These are phyloP conservation scores for Protonibea diacanthus DNA, from an alignment of 2,797 vertebrate species.

Conservation along the genomic window DNA sequence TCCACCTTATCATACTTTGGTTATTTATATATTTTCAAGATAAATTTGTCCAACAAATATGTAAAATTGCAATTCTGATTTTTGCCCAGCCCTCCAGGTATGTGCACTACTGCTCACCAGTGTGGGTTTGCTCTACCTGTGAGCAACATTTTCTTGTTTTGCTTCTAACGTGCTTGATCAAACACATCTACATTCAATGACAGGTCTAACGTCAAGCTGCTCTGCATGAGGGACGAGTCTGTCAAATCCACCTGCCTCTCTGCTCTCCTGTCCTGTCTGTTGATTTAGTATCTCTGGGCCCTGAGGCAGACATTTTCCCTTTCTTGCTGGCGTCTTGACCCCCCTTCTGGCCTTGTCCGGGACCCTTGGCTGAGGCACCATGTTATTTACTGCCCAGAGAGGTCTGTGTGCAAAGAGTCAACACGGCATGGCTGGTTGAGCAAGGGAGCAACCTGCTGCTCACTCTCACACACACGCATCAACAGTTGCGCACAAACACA, in stretches of 20 bases:
- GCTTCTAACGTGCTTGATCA: slow-evolving; percentile 58
- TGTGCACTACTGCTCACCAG: neutral
- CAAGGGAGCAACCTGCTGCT: slow-evolving; percentile 75
- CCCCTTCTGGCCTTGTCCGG: slow-evolving; percentile 47
- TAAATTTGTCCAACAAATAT: slow-evolving; percentile 1
- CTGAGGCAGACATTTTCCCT: slow-evolving; percentile 67
- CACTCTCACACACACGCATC: slow-evolving; percentile 8
- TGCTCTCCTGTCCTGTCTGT: slow-evolving; percentile 28
- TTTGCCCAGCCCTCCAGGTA: neutral
- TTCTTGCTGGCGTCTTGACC: slow-evolving; percentile 68
- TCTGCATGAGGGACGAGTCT: slow-evolving; percentile 53
- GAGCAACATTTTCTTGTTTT: slow-evolving; percentile 41
- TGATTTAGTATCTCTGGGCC: slow-evolving; percentile 60
- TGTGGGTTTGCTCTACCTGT: slow-evolving; percentile 12
- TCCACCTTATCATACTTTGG: neutral
- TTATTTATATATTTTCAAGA: neutral
- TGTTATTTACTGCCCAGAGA: slow-evolving; percentile 80
- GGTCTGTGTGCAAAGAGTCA: slow-evolving; percentile 67
- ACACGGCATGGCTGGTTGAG: slow-evolving; percentile 68
- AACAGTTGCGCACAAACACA: neutral
- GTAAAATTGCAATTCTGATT: neutral
- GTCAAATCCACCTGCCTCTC: slow-evolving; percentile 75
- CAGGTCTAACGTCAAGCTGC: slow-evolving; percentile 56
- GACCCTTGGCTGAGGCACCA: slow-evolving; percentile 59
- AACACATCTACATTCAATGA: slow-evolving; percentile 62